Evolutionary conservation across 1,140 invertebrate species (phyloP), one percentile per base, ranked within the genome.

Genomic region (Eumaeus atala): DNA sequence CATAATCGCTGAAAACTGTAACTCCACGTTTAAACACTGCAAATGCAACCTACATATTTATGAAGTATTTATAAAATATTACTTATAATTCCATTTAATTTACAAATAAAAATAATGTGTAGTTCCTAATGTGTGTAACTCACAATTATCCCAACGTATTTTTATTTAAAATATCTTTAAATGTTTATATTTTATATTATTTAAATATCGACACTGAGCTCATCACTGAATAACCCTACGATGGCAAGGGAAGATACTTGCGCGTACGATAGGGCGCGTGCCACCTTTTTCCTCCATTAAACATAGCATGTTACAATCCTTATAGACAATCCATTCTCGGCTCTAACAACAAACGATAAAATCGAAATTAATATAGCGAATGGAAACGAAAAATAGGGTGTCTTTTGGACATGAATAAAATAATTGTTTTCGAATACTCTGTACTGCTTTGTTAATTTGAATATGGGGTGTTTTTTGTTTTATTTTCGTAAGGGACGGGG

Each of bases 401-500:
- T 67, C 65, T 72, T 74, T 74, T 69, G 57, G 63, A 58, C 61
- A 67, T 59, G 67, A 75, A 78, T 74, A 71, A 77, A 84, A 82
- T 84, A 84, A 81, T 84, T 79, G 67, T 72, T 71, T 73, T 63
- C 69, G 72, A 82, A 80, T 72, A 77, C 73, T 67, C 67, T 71
- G 75, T 84, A 82, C 78, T 82, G 81, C 75, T 82, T 82, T 82
- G 81, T 82, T 84, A 81, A 84, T 82, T 84, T 81, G 72, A 82
- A 82, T 84, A 80, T 61, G 62, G 66, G 67, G 74, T 72, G 66
- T 65, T 67, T 65, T 64, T 70, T 70, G 70, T 67, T 67, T 62
- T 62, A 59, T 69, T 73, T 66, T 64, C 54, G 56, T 66, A 51
- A 66, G 70, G 74, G 76, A 61, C 59, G 66, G 66, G 64, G 65